Conservation (phyloP, 2,888 invertebrate genomes). For the Venusia cambrica region DNA sequence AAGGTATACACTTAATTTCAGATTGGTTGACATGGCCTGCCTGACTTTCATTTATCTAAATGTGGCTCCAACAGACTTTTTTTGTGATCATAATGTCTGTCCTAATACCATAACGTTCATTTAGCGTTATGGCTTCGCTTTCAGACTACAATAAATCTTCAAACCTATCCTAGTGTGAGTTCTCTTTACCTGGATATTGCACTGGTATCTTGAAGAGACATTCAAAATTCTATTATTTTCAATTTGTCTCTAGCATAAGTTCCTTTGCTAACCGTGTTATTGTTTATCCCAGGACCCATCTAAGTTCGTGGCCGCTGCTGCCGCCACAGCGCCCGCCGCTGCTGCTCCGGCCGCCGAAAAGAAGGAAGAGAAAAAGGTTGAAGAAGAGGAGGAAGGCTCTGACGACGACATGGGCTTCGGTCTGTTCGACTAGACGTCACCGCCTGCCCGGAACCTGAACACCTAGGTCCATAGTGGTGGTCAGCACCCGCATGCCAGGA, state of each 20-base stretch:
- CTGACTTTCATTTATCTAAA: too few species aligned
- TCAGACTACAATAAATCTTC: constrained; percentile 57
- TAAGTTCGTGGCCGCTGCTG: constrained; percentile 89
- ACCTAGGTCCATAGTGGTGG: constrained; percentile 33
- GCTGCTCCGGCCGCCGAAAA: constrained; percentile 82
- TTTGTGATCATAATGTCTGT: constrained; percentile 43
- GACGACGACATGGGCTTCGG: constrained; percentile 99
- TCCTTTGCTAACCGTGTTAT: too few species aligned
- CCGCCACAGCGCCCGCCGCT: constrained; percentile 84
- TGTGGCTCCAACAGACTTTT: too few species aligned
- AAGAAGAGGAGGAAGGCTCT: constrained; percentile 90
- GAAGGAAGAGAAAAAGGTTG: constrained; percentile 88
- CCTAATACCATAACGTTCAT: constrained; percentile 45
- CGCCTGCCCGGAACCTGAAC: constrained; percentile 17
- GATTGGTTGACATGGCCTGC: too few species aligned
- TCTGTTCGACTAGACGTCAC: constrained; percentile 87
- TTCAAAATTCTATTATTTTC: too few species aligned
- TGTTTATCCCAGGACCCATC: constrained; percentile 90
- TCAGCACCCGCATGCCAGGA: constrained; percentile 36
- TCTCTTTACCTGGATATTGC: constrained; percentile 40
- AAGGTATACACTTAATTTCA: constrained; percentile 86
- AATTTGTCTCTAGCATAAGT: too few species aligned
- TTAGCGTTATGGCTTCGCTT: constrained; percentile 54
- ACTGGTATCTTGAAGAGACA: constrained; percentile 63
- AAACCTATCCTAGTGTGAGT: constrained; percentile 63